Evolutionary conservation across 2,797 vertebrate species (phyloP).

Genomic region (Sebastes oblongus): DNA sequence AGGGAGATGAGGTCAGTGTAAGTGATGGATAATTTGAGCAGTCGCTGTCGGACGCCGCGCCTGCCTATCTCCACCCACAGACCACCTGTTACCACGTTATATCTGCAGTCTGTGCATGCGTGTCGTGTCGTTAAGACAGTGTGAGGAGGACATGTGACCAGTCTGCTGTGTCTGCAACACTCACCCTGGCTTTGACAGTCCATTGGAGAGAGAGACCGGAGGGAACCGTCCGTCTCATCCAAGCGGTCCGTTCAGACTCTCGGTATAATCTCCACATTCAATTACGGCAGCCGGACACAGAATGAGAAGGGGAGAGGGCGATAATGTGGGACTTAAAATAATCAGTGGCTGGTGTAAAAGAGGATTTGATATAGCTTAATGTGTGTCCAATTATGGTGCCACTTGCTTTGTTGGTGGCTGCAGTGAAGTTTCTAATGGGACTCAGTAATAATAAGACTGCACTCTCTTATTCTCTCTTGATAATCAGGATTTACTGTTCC

Average conservation of each 20-base stretch:
- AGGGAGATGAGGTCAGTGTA: constrained; percentile 63
- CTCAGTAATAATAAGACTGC: not conserved
- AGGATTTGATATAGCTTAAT: constrained; percentile 2
- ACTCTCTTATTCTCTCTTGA: not conserved
- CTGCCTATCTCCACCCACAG: constrained; percentile 68
- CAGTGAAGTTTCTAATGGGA: constrained; percentile 7
- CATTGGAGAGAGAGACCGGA: constrained; percentile 19
- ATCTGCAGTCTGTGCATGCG: constrained; percentile 25
- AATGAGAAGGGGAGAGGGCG: not conserved
- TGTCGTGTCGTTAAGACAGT: constrained; percentile 22
- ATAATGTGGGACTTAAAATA: not conserved
- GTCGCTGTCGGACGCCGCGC: constrained; percentile 52
- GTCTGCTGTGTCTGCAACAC: constrained; percentile 40
- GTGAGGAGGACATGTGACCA: constrained; percentile 41
- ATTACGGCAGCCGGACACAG: not conserved
- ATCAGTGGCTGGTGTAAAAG: constrained; percentile 6
- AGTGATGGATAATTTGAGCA: constrained; percentile 75
- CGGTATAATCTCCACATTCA: constrained; percentile 4
- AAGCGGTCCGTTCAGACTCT: not conserved
- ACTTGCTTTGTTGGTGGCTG: constrained; percentile 22
- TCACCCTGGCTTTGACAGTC: constrained; percentile 38
- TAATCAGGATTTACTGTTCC: not conserved
- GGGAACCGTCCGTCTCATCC: constrained; percentile 19
- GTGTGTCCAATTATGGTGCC: not conserved
- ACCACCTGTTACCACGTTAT: constrained; percentile 74